Evolutionary conservation across 1,140 invertebrate genomes (phyloP).

Genomic region (Eubasilissa regina): DNA sequence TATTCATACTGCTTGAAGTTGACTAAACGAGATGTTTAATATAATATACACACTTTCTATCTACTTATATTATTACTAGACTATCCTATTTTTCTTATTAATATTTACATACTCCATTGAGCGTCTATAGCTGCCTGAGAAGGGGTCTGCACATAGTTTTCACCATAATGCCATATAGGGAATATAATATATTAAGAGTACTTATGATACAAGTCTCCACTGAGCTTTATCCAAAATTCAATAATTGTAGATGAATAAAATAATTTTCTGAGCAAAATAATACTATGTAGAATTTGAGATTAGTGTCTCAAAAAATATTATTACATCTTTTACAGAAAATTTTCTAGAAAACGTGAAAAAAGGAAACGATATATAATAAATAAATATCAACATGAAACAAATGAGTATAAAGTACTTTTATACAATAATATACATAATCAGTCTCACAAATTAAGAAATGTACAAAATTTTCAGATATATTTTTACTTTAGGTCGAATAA

Average conservation of each 20-base stretch:
- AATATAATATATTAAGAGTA: constrained; percentile 9
- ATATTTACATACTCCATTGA: constrained; percentile 60
- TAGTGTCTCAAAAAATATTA: too few species aligned
- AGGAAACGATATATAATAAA: constrained; percentile 16
- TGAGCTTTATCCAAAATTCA: not conserved
- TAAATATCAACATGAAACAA: not conserved
- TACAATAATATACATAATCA: constrained; percentile 61
- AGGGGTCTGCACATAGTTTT: constrained; percentile 56
- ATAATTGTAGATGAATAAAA: not conserved
- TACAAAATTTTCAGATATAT: constrained; percentile 59
- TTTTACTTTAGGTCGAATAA: constrained; percentile 42
- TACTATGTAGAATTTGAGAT: constrained; percentile 5
- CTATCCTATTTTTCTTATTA: too few species aligned
- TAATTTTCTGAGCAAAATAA: constrained; percentile 4
- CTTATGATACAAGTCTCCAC: constrained; percentile 1
- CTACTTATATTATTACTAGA: too few species aligned
- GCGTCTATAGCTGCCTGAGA: constrained; percentile 60
- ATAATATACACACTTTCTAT: too few species aligned
- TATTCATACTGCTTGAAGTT: too few species aligned
- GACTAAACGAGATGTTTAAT: too few species aligned
- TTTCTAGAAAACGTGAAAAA: constrained; percentile 30
- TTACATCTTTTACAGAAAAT: constrained; percentile 11
- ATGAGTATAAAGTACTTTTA: constrained; percentile 52
- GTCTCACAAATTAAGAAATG: constrained; percentile 61
- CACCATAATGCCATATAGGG: constrained; percentile 49